Percentiles rank a stretch among this genome's conserved stretches.
Conservation (phyloP, 1,140 invertebrate genomes). For the Dreissena rostriformis region DNA sequence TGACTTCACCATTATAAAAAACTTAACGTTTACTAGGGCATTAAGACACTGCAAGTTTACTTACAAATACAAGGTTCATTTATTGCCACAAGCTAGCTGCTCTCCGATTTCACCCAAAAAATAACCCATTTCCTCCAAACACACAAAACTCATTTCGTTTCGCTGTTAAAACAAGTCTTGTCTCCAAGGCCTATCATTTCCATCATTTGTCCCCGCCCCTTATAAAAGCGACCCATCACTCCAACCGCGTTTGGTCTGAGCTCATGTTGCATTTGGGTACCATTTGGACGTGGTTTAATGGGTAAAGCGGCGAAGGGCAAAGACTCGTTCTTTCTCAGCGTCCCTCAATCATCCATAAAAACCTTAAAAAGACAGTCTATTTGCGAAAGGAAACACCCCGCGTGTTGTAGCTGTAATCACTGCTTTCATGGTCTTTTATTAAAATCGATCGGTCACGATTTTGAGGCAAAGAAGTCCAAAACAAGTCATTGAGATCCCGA, state of each 20-base stretch:
- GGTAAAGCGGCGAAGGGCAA: constrained; percentile 29
- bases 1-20: too few relatives aligned
- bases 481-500: constrained; percentile 9
- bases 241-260: constrained; percentile 22
- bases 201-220: constrained; percentile 41
- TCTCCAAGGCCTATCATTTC: constrained; percentile 46
- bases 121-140: background rate
- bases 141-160: constrained; percentile 3
- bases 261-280: constrained; percentile 46
- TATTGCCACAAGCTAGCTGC: too few relatives aligned
- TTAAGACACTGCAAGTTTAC: too few relatives aligned
- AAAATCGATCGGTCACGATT: constrained; percentile 55
- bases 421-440: constrained; percentile 55
- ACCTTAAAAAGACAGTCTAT: constrained; percentile 51
- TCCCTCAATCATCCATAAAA: constrained; percentile 44
- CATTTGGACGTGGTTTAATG: constrained; percentile 54
- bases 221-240: constrained; percentile 54
- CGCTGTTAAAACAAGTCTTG: constrained; percentile 18
- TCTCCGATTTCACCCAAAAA: too few relatives aligned
- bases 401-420: constrained; percentile 53
- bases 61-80: too few relatives aligned
- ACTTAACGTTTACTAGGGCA: too few relatives aligned
- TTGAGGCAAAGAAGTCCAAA: constrained; percentile 17
- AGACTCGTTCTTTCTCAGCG: constrained; percentile 15
- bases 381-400: constrained; percentile 57